Evolutionary conservation across 2,113 vertebrate genomes (phyloP), one percentile per base, ranked within the genome.

Genomic region (Tinamus guttatus): DNA sequence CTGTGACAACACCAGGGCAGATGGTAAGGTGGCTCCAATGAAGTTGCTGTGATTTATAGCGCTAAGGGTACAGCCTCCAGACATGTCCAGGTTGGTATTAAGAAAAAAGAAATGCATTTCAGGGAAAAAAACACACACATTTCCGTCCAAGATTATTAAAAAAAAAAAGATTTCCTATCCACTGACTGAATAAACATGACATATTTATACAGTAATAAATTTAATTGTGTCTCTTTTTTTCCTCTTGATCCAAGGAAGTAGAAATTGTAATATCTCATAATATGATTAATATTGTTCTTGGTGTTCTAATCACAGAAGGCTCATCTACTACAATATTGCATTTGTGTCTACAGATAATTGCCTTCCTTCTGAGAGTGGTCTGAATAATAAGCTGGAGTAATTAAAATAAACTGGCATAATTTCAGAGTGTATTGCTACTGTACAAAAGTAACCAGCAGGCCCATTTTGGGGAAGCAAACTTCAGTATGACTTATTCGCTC

Each of bases 231-330:
- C 40, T 93, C 65, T 92, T 58, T 78, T 47, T 90, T 87, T 95
- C 47, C 27, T 96, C 49, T 80, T 84, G 85, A 90, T 88, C 71
- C 40, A 92, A 95, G 64, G 74, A 89, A 71, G 77, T 81, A 91
- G 87, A 91, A 94, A 95, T 70, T 86, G 79, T 95, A 97, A 89
- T 96, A 92, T 89, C 74, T 95, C 62, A 91, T 96, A 90, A 94
- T 93, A 90, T 90, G 93, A 98, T 96, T 98, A 97, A 96, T 97
- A 95, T 95, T 91, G 92, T 87, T 95, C 94, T 97, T 97, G 95
- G 89, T 96, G 94, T 73, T 96, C 84, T 95, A 95, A 97, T 96
- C 95, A 97, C 96, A 94, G 94, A 87, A 69, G 56, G 59, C 67
- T 97, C 94, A 96, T 97, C 96, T 76, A 91, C 92, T 80, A 80